Percentiles rank a stretch among this genome's conserved stretches.
Conservation (phyloP, 2,113 vertebrate species). For the Pseudonaja textilis region DNA sequence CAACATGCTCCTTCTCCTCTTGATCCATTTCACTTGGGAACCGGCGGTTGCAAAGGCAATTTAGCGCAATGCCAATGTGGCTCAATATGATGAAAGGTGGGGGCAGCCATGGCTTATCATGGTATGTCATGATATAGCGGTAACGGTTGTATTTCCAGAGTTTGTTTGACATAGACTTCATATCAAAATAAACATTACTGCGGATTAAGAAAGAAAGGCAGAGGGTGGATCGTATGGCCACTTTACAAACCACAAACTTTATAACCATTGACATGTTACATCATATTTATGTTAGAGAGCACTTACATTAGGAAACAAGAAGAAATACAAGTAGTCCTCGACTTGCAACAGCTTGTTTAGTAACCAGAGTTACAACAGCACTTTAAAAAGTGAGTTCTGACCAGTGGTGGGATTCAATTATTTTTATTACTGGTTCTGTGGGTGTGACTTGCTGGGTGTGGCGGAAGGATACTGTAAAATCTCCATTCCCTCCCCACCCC, state of each 20-base stretch:
- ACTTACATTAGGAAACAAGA: not conserved
- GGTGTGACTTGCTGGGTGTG: no score
- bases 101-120: slow-evolving; percentile 90
- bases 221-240: slow-evolving; percentile 5
- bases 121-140: slow-evolving; percentile 94
- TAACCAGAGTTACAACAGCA: not conserved
- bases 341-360: not conserved
- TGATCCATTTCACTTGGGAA: slow-evolving; percentile 65
- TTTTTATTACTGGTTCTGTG: no score
- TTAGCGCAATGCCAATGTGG: slow-evolving; percentile 75
- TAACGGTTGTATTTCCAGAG: slow-evolving; percentile 98
- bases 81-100: slow-evolving; percentile 88
- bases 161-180: slow-evolving; percentile 87
- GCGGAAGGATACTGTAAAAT: no score
- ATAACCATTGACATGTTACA: not conserved
- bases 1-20: slow-evolving; percentile 79
- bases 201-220: slow-evolving; percentile 15
- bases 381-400: not conserved
- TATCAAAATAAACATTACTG: slow-evolving; percentile 91
- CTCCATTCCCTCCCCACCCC: no score
- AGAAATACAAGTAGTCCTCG: not conserved
- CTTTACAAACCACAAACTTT: not conserved
- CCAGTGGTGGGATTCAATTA: no score
- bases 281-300: not conserved
- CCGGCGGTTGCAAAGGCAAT: slow-evolving; percentile 68